Base-by-base conservation (phyloP, 1,140 invertebrate genomes). In the Zaprionus tsacasi region DNA sequence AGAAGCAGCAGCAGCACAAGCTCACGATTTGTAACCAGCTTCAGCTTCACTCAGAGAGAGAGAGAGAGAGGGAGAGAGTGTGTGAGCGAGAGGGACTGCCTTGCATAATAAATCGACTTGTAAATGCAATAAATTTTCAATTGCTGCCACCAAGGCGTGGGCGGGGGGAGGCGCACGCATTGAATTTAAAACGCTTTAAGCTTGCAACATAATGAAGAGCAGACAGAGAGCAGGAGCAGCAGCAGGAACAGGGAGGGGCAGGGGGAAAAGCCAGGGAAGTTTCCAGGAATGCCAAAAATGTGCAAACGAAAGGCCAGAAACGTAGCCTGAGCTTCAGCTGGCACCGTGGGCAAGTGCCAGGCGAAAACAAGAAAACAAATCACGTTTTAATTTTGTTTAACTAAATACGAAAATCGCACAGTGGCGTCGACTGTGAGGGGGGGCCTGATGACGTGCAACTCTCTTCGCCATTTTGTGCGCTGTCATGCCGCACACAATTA, bases 301-400 rank as follows among this genome's bases (percentile, higher is more conserved):
- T 80, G 72, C 80, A 79, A 88, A 70, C 67, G 78, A 69, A 54
- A 55, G 70, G 15, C 57, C 72, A 61, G 30, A 55, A 48, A 59
- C 60, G 50, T 27, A 64, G 45, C 45, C 3, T 3, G 3, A 64
- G 45, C 45, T 8, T 3, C 2, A 67, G 70, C 33, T 35, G 33
- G 33, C 0, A 10, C 33, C 33, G 6, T 35, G 33, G 33, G 27
- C 27, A 71, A 86, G 76, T 79, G 80, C 66, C 73, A 71, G 87
- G 76, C 78, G 82, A 88, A 86, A 91, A 81, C 87, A 91, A 80
- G 82, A 91, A 91, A 91, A 91, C 87, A 91, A 91, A 91, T 91
- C 82, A 91, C 82, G 87, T 91, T 91, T 91, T 91, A 91, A 91
- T 91, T 91, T 91, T 83, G 87, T 91, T 91, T 91, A 91, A 88